Evolutionary conservation across 64 coral and sea anemone species (phyloP).

Genomic region (Actinia tenebrosa): DNA sequence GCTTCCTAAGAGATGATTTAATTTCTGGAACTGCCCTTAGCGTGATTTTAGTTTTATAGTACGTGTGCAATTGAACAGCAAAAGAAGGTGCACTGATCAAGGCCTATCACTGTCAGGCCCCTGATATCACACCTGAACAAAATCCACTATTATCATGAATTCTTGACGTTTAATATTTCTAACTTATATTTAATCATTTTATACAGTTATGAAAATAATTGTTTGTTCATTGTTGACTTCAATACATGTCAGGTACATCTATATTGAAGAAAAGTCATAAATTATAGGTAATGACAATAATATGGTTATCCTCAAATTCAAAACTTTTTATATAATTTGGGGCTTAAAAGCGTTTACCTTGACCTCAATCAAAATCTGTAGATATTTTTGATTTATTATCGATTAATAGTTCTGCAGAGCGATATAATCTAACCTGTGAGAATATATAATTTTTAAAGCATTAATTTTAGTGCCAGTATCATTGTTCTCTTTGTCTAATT

Average conservation of each 20-base stretch:
- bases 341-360: background rate
- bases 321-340: background rate
- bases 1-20: too few species aligned
- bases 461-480: background rate
- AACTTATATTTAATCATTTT: background rate
- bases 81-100: background rate
- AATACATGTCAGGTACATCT: constrained; percentile 1
- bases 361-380: background rate
- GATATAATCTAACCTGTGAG: background rate
- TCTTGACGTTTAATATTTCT: background rate
- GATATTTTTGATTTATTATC: constrained; percentile 1
- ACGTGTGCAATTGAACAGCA: background rate
- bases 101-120: background rate
- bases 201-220: background rate
- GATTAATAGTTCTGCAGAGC: background rate
- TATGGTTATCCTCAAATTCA: background rate
- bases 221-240: background rate
- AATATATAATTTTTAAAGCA: too few species aligned
- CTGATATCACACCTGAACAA: background rate
- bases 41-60: background rate
- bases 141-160: constrained; percentile 2
- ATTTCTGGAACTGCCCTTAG: background rate
- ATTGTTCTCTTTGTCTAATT: background rate
- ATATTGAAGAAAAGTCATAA: constrained; percentile 8
- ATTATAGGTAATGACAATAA: background rate